Base-by-base conservation (phyloP, 2,888 invertebrate genomes). In the Andrena praecox region DNA sequence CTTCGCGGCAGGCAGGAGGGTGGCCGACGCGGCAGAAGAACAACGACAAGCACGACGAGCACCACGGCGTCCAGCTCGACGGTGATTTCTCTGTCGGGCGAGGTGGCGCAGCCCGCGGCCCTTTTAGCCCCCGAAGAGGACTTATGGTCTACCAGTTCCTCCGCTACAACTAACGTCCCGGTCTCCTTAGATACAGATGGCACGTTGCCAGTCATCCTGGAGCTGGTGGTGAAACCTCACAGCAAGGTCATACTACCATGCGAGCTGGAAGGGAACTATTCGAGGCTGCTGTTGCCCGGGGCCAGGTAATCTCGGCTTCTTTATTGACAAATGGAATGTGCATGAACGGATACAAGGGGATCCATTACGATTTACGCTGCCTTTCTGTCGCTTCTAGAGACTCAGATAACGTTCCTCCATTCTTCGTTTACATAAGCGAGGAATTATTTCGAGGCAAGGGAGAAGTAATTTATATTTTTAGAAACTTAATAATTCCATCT, bases 211-310 rank as follows among this genome's bases (percentile, higher is more conserved):
- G 85, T 90, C 91, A 66, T 92, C 93, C 85, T 92, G 63, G 92
- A 93, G 78, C 89, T 93, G 66, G 90, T 92, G 84, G 93, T 93
- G 71, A 93, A 93, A 85, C 93, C 93, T 69, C 93, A 92, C 83
- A 91, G 89, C 84, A 92, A 94, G 89, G 91, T 93, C 88, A 88
- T 93, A 73, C 88, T 93, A 67, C 93, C 93, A 33, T 94, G 94
- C 89, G 93, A 93, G 77, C 91, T 94, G 72, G 93, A 93, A 80
- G 92, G 90, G 76, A 93, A 93, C 90, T 91, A 91, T 81, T 91
- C 93, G 63, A 91, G 87, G 80, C 89, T 92, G 62, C 89, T 94
- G 52, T 89, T 91, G 73, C 91, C 93, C 42, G 90, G 90, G 59
- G 87, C 92, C 29, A 93, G 93, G 94, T 94, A 89, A 87, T 62